Percentiles rank a stretch among this genome's conserved stretches.
phyloP scores from a whole-genome alignment of 2,113 vertebrate genomes.

The Benthochromis sp. region DNA sequence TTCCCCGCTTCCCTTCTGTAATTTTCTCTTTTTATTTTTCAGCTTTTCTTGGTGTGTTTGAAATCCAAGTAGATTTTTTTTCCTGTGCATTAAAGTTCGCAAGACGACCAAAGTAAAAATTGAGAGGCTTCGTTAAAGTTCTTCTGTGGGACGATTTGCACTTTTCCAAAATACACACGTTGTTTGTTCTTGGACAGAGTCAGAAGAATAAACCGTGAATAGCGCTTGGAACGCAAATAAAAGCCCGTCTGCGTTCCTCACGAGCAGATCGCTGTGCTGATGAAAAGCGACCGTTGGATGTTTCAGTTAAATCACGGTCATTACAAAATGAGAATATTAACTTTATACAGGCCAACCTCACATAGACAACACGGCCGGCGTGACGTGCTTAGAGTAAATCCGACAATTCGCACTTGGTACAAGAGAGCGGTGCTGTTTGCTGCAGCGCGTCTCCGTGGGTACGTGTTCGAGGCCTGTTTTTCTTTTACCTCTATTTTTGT shows the following conservation, averaged over 20 bases:
- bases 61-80: background rate
- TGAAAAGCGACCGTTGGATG: background rate
- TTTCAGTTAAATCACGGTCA: background rate
- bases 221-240: background rate
- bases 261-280: too few relatives aligned
- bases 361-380: background rate
- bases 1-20: background rate
- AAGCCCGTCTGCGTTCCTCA: background rate
- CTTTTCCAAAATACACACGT: background rate
- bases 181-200: background rate
- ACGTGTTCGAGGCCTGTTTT: background rate
- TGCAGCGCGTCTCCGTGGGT: background rate
- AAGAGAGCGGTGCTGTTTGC: background rate
- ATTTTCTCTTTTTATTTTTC: background rate
- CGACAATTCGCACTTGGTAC: background rate
- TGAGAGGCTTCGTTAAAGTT: background rate
- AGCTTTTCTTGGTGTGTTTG: background rate
- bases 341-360: too few relatives aligned
- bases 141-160: background rate
- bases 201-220: background rate
- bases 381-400: background rate
- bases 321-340: background rate
- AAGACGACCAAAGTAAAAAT: background rate
- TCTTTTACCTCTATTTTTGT: background rate
- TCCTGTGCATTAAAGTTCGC: background rate